Evolutionary conservation across 2,888 invertebrate species (phyloP).

Genomic region (Iphiclides podalirius): DNA sequence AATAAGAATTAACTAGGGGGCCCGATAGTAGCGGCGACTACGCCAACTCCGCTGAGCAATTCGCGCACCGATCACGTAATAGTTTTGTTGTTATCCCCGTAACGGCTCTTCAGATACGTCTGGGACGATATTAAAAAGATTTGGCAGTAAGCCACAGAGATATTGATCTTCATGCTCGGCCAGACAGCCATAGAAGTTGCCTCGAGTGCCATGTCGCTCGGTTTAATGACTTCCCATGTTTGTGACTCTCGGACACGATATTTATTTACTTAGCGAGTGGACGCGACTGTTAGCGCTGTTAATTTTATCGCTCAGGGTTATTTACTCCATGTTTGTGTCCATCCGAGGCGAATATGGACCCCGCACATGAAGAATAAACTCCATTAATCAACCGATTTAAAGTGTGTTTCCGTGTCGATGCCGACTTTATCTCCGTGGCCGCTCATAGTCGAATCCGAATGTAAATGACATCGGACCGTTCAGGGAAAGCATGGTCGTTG

Average conservation of each 20-base stretch:
- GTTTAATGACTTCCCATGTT: slow-evolving; percentile 78
- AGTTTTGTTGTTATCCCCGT: slow-evolving; percentile 76
- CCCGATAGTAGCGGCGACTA: slow-evolving; percentile 39
- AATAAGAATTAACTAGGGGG: slow-evolving; percentile 70
- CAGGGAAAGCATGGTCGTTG: slow-evolving; percentile 32
- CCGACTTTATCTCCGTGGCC: slow-evolving; percentile 38
- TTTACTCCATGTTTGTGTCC: slow-evolving; percentile 36
- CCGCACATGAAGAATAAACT: slow-evolving; percentile 39
- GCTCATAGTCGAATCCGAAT: slow-evolving; percentile 40
- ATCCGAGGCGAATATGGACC: slow-evolving; percentile 34
- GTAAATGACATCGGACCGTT: slow-evolving; percentile 32
- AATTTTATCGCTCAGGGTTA: slow-evolving; percentile 44
- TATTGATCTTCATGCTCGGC: slow-evolving; percentile 78
- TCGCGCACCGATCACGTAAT: slow-evolving; percentile 67
- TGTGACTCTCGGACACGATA: slow-evolving; percentile 62
- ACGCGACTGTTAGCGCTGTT: slow-evolving; percentile 53
- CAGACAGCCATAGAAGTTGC: slow-evolving; percentile 70
- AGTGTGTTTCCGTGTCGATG: slow-evolving; percentile 35
- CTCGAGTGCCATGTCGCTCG: slow-evolving; percentile 68
- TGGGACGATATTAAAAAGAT: slow-evolving; percentile 78
- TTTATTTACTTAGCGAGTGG: slow-evolving; percentile 57
- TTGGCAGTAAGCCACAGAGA: slow-evolving; percentile 75
- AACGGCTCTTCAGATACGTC: slow-evolving; percentile 71
- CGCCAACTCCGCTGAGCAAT: slow-evolving; percentile 57
- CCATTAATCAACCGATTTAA: slow-evolving; percentile 37